phyloP scores from a whole-genome alignment of 2,888 invertebrate species.

The Lithophane ornitopus region DNA sequence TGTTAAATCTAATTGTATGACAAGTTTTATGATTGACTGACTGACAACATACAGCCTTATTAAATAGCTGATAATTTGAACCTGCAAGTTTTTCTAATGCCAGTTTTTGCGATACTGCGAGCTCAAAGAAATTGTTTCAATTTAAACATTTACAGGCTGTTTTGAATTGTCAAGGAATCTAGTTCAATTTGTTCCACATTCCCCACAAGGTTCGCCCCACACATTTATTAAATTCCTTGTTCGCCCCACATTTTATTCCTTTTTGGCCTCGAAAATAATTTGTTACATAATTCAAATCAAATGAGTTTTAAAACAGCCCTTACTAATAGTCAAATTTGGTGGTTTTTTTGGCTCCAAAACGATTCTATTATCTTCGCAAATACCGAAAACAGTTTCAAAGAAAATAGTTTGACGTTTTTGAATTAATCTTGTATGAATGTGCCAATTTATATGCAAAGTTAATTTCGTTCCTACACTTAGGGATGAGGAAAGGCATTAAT shows the following conservation, averaged over 20 bases:
- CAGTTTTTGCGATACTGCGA: too few relatives aligned
- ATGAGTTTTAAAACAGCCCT: not conserved
- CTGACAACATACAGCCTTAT: not conserved
- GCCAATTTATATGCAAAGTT: slow-evolving; percentile 52
- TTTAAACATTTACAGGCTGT: not conserved
- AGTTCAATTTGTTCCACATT: not conserved
- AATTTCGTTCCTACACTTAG: slow-evolving; percentile 43
- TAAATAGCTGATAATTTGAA: not conserved
- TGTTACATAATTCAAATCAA: not conserved
- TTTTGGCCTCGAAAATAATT: not conserved
- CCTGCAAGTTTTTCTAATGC: not conserved
- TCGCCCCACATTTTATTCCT: not conserved
- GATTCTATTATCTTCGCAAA: too few relatives aligned
- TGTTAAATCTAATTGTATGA: not conserved
- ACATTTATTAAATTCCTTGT: not conserved
- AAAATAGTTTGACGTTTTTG: slow-evolving; percentile 15
- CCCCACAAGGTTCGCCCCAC: too few relatives aligned
- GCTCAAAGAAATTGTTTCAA: not conserved
- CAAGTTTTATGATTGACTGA: too few relatives aligned
- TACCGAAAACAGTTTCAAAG: slow-evolving; percentile 4
- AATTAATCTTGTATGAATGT: slow-evolving; percentile 49
- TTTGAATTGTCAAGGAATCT: not conserved
- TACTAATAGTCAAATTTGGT: not conserved
- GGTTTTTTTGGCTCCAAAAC: not conserved
- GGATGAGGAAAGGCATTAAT: slow-evolving; percentile 46